These are phyloP conservation scores for Scolopax mira DNA, from an alignment of 2,113 vertebrate genomes.

Conservation along the genomic window DNA sequence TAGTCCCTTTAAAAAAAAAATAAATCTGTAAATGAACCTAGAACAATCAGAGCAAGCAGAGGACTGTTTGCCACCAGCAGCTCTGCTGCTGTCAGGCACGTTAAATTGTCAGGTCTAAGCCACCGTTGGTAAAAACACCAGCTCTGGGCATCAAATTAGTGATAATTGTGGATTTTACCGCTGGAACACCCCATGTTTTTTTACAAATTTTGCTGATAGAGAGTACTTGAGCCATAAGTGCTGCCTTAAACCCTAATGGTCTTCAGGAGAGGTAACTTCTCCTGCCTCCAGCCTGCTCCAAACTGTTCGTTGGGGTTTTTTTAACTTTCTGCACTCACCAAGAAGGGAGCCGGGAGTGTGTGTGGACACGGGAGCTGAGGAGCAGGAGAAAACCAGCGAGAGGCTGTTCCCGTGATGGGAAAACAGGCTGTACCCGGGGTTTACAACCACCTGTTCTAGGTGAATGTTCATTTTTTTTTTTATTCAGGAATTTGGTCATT, in stretches of 20 bases:
- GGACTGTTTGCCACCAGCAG: background rate
- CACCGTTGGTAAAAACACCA: rapidly evolving
- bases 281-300: background rate
- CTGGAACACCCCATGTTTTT: background rate
- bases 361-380: background rate
- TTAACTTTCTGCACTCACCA: background rate
- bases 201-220: background rate
- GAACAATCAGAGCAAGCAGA: background rate
- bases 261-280: background rate
- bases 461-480: background rate
- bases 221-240: background rate
- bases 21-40: too few relatives aligned
- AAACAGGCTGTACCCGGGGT: background rate
- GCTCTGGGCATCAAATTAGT: background rate
- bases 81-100: background rate
- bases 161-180: background rate
- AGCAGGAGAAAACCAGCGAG: background rate
- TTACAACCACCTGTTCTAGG: background rate
- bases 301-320: background rate
- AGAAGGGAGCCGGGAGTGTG: background rate
- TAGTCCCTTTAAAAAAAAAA: background rate
- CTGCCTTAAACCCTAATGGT: background rate
- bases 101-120: background rate
- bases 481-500: background rate
- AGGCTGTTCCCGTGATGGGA: background rate